Evolutionary conservation across 2,888 invertebrate genomes (phyloP).

Genomic region (Drosophila vallismaia): DNA sequence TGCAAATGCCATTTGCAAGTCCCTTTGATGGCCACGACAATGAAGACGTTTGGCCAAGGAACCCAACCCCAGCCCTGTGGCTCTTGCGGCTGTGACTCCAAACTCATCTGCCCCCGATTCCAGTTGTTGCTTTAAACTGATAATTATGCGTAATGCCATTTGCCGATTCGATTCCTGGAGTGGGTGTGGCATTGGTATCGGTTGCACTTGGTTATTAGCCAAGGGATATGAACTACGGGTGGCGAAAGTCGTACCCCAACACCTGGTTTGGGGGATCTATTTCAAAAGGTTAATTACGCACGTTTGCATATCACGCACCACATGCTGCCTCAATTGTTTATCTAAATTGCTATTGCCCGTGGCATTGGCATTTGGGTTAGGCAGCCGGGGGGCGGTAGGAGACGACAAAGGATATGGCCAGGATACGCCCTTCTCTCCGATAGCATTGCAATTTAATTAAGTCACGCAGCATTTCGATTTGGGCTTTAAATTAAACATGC

Average conservation of each 20-base stretch:
- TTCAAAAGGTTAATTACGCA: slow-evolving; percentile 69
- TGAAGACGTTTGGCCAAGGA: slow-evolving; percentile 61
- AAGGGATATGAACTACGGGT: neutral
- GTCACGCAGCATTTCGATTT: slow-evolving; percentile 75
- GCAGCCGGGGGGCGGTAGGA: neutral
- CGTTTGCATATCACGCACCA: slow-evolving; percentile 70
- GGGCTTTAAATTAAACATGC: slow-evolving; percentile 66
- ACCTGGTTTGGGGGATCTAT: slow-evolving; percentile 32
- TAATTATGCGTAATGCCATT: slow-evolving; percentile 68
- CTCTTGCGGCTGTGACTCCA: neutral
- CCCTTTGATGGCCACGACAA: slow-evolving; percentile 69
- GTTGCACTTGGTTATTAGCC: slow-evolving; percentile 63
- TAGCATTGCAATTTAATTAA: slow-evolving; percentile 75
- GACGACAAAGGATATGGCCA: neutral
- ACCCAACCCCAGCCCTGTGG: slow-evolving; percentile 24
- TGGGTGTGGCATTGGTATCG: slow-evolving; percentile 47
- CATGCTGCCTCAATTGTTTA: slow-evolving; percentile 44
- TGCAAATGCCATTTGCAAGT: slow-evolving; percentile 72
- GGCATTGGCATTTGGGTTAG: slow-evolving; percentile 2
- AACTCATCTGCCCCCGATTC: slow-evolving; percentile 13
- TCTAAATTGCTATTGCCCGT: slow-evolving; percentile 48
- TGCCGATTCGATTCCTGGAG: slow-evolving; percentile 16
- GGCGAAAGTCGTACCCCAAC: neutral
- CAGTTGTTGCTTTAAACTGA: slow-evolving; percentile 55
- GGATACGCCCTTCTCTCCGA: neutral